Evolutionary conservation across 2,888 invertebrate genomes (phyloP).

Genomic region (Platycheirus albimanus): DNA sequence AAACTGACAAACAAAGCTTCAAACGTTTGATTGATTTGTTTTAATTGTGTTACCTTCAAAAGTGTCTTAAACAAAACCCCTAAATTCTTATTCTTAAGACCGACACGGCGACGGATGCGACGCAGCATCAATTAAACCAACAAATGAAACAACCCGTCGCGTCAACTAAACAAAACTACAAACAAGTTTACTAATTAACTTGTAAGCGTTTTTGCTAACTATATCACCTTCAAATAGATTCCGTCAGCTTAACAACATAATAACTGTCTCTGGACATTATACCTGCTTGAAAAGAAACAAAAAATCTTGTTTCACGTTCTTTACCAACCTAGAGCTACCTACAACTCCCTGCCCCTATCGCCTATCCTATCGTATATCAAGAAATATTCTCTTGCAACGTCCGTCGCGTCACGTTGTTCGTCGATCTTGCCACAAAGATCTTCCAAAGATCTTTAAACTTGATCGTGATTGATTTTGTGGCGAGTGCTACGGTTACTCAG

Average conservation of each 20-base stretch:
- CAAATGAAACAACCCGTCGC: no score
- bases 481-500: constrained; percentile 53
- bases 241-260: constrained; percentile 63
- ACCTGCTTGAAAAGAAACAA: constrained; percentile 1
- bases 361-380: constrained; percentile 17
- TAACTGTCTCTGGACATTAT: constrained; percentile 47
- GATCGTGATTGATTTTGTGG: constrained; percentile 71
- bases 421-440: constrained; percentile 56
- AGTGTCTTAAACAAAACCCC: no score
- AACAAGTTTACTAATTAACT: constrained; percentile 55
- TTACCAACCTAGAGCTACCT: no score
- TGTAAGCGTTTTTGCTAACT: constrained; percentile 45
- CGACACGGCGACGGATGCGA: no score
- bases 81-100: no score
- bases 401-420: no score
- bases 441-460: constrained; percentile 60
- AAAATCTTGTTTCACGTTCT: constrained; percentile 20
- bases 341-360: neutral
- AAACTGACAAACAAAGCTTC: no score
- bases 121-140: no score
- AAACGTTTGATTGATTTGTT: no score
- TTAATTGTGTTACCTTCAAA: no score
- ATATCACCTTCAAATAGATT: constrained; percentile 54
- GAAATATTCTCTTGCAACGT: constrained; percentile 38
- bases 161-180: constrained; percentile 12